Base-by-base conservation (phyloP, 2,888 invertebrate genomes). In the Calliphora vomitoria region DNA sequence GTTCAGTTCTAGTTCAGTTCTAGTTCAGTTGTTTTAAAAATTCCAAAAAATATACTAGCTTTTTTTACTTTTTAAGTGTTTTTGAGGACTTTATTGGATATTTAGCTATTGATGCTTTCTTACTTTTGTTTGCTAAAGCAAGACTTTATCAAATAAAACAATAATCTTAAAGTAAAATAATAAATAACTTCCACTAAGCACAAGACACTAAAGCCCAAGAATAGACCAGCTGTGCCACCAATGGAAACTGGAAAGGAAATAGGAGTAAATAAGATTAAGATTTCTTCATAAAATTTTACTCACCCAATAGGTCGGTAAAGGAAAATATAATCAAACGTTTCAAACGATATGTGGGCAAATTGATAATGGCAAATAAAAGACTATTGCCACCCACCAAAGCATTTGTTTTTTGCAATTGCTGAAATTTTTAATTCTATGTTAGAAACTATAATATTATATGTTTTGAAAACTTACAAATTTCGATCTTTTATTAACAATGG, bases 151-250 rank as follows among this genome's bases (percentile, higher is more conserved):
- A 50, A 93, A 89, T 95, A 96, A 94, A 96, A 96, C 87, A 95
- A 94, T 10, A 97, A 93, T 0, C 96, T 94, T 31, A 97, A 90
- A 0, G 96, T 95, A 76, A 96, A 95, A 90, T 96, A 97, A 91
- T 97, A 97, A 3, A 96, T 90, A n/a, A 97, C 95, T 93, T 97
- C 97, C 89, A 96, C 95, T 89, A 96, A 95, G 87, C 97, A 97
- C 38, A 97, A 94, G 0, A 97, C 96, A 89, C 97, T 97, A 91
- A 96, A 96, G 44, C 97, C 97, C 5, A 97, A 94, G 92, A 97
- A 97, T 4, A 97, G 93, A 0, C 97, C 97, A 0, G 96, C 96
- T 93, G 96, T 96, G 41, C 97, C 96, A 13, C 97, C 97, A 6
- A 97, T 95, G 8, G 96, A 95, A 88, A 96, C 96, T 97, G 93